A percentile compares a stretch with the other conserved stretches of the same genome.
These are phyloP conservation scores for Dioctria linearis DNA, from an alignment of 2,888 invertebrate genomes.

Conservation along the genomic window DNA sequence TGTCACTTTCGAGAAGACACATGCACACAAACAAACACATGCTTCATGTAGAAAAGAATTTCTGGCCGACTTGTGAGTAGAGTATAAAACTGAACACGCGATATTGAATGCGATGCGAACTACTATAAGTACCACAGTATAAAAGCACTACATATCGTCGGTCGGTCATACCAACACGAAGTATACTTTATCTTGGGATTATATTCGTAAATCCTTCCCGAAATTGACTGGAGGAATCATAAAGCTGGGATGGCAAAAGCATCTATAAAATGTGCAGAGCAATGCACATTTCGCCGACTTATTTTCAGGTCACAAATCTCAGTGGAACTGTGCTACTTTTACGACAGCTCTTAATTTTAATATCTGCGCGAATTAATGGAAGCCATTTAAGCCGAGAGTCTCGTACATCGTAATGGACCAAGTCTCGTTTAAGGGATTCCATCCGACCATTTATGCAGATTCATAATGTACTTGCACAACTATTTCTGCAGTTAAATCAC, in stretches of 20 bases:
- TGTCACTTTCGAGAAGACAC: slow-evolving; percentile 4
- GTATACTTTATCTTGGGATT: slow-evolving; percentile 36
- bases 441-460: slow-evolving; percentile 29
- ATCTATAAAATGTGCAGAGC: slow-evolving; percentile 7
- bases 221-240: slow-evolving; percentile 42
- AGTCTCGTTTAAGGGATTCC: slow-evolving; percentile 18
- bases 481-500: slow-evolving; percentile 41
- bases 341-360: slow-evolving; percentile 51
- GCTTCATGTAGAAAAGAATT: slow-evolving; percentile 10
- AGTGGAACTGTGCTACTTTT: slow-evolving; percentile 47
- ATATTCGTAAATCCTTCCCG: slow-evolving; percentile 44
- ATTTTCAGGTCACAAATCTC: slow-evolving; percentile 48
- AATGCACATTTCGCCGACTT: slow-evolving; percentile 10
- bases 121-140: no score
- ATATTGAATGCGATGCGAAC: background rate
- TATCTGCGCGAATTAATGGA: slow-evolving; percentile 48
- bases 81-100: background rate
- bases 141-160: no score
- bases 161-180: background rate
- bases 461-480: slow-evolving; percentile 3
- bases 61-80: background rate
- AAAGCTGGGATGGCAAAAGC: slow-evolving; percentile 38
- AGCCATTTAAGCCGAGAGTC: slow-evolving; percentile 27
- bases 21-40: background rate
- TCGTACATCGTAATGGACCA: slow-evolving; percentile 33